A percentile compares a stretch with the other conserved stretches of the same genome.
Evolutionary conservation across 2,797 vertebrate genomes (phyloP).

Genomic region (Peromyscus aztecus): DNA sequence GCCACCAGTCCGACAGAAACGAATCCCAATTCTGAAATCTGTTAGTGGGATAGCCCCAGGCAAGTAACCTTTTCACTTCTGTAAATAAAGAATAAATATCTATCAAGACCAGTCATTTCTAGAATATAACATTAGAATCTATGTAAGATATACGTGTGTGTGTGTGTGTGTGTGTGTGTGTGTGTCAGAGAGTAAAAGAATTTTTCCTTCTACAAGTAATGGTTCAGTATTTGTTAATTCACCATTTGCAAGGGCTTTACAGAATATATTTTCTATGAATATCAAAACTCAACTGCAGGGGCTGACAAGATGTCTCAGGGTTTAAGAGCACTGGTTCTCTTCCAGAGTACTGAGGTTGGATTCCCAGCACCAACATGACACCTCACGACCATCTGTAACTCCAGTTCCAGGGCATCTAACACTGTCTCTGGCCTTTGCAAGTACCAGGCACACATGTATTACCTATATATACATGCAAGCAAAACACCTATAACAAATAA

Average conservation of each 20-base stretch:
- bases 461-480: neutral
- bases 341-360: neutral
- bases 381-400: neutral
- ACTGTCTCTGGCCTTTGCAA: neutral
- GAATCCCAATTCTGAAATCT: neutral
- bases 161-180: neutral
- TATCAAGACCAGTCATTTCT: neutral
- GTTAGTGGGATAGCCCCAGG: neutral
- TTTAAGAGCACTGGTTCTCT: neutral
- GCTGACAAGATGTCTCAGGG: neutral
- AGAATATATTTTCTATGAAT: neutral
- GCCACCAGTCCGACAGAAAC: neutral
- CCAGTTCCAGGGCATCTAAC: neutral
- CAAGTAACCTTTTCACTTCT: neutral
- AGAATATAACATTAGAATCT: neutral
- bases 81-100: neutral
- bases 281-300: neutral
- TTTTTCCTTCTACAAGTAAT: neutral
- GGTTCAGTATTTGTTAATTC: neutral
- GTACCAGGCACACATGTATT: neutral
- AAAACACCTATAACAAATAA: neutral
- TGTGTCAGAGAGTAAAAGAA: neutral
- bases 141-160: neutral
- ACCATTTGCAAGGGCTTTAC: neutral
- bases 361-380: neutral